Evolutionary conservation across 2,113 vertebrate species (phyloP), one percentile per base, ranked within the genome.

Genomic region (Halichoeres trimaculatus): DNA sequence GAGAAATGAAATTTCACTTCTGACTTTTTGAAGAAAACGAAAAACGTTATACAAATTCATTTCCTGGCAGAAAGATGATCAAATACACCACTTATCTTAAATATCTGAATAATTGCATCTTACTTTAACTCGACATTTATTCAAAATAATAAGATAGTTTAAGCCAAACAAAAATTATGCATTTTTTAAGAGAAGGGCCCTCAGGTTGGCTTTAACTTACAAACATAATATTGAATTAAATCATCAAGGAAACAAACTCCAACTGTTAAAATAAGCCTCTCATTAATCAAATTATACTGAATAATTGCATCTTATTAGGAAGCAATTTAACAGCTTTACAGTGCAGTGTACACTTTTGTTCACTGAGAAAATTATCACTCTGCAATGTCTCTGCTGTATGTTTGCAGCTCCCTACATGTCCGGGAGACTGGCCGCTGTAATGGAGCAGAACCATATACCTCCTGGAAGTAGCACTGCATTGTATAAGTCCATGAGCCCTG

Each of bases 391-490:
- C 1, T 10, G 75, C 41, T 52, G 43, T 26, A 40, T 56, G 45
- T 45, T 70, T 14, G 65, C 58, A 76, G 60, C 62, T 60, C 71
- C 72, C 13, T 20, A 20, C 24, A 68, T 1, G 10, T 76, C 76
- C 36, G 43, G 43, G 59, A 58, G 66, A 57, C 52, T 36, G 55
- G n/a, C 40, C 3, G 11, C 24, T 68, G 58, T 40, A 81, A 84
- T 88, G 86, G 50, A 55, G 45, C 76, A 79, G 60, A 87, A 79
- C 81, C 9, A 5, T 58, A 26, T 22, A 34, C 53, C 59, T 51
- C 43, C 51, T 70, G 38, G 77, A 78, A 48, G 85, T 89, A 89
- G 77, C 83, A 85, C 78, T 81, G 83, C 72, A 50, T 26, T 60
- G 19, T 70, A 79, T 41, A 24, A 82, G 59, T 64, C 50, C 57